A percentile compares a stretch with the other conserved stretches of the same genome.
These are phyloP conservation scores for Drosophila algonquin DNA, from an alignment of 2,888 invertebrate genomes.

Conservation along the genomic window DNA sequence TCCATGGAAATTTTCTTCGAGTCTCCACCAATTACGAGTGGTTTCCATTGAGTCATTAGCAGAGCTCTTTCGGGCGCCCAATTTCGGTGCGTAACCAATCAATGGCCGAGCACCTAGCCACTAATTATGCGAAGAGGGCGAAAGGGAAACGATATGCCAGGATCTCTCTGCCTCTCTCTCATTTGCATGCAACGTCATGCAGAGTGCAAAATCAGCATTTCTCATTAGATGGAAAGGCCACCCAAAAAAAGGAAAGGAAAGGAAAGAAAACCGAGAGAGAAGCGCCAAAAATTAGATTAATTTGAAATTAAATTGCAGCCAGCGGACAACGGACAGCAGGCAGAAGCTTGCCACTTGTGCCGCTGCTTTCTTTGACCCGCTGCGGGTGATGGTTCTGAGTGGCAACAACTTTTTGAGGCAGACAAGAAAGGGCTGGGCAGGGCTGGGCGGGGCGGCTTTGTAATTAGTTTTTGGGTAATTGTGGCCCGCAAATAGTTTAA, in stretches of 20 bases:
- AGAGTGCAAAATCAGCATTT: conserved; percentile 76
- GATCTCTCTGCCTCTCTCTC: conserved; percentile 34
- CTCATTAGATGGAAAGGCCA: conserved; percentile 57
- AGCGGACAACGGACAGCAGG: conserved; percentile 25
- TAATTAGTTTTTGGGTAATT: conserved; percentile 70
- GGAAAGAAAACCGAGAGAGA: conserved; percentile 12
- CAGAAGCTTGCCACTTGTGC: conserved; percentile 18
- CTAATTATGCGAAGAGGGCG: conserved; percentile 54
- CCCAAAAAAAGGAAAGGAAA: not conserved
- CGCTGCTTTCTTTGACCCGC: conserved; percentile 38
- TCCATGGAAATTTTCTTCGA: not conserved
- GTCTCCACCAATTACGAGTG: conserved; percentile 23
- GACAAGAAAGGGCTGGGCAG: not conserved
- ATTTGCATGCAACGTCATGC: conserved; percentile 66
- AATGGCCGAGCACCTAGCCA: conserved; percentile 51
- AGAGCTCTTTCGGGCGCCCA: conserved; percentile 23
- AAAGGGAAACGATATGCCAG: conserved; percentile 44
- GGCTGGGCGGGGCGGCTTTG: conserved; percentile 45
- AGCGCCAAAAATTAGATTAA: conserved; percentile 72
- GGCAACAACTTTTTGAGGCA: conserved; percentile 17
- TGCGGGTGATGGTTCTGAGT: conserved; percentile 1
- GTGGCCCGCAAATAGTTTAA: conserved; percentile 63
- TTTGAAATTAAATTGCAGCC: conserved; percentile 71
- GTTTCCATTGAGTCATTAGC: conserved; percentile 40
- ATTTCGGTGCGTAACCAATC: conserved; percentile 36